Evolutionary conservation across 2,113 vertebrate species (phyloP), one percentile per base, ranked within the genome.

Genomic region (Bufo bufo): DNA sequence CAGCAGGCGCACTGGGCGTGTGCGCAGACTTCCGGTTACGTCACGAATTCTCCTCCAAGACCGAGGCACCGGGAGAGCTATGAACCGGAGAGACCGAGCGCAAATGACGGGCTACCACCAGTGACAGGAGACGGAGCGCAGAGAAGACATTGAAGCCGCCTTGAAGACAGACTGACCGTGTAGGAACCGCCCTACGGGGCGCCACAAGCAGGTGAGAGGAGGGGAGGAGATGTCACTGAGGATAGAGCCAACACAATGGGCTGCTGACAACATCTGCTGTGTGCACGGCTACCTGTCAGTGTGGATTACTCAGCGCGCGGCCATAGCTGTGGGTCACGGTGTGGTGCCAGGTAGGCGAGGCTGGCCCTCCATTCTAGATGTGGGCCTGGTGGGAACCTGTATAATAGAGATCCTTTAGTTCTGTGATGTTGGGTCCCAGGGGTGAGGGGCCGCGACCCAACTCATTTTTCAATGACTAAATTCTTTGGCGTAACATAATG

Each of bases 21-120:
- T 86, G 56, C 74, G 20, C 75, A 13, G 75, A 86, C 75, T 78
- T 86, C 85, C 85, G 74, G 75, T 86, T 86, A 78, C 85, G 85
- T 79, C 85, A 86, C 85, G 75, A 86, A 86, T 86, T 86, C 75
- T 78, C 85, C 45, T 86, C 75, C 50, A 86, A 77, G 85, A 86
- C 58, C 58, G 85, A 78, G 61, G 9, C 85, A 65, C 75, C 74
- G 85, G 85, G 58, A 65, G 58, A 20, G 74, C 56, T 20, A 86
- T 86, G 85, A 86, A 54, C 85, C 56, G 74, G 56, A 79, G 59
- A 63, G 59, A 86, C 47, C 14, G 59, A 8, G 75, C 75, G 85
- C 56, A 59, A 45, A 58, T 59, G 54, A 59, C 19, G 72, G 56
- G 84, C 20, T 43, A 19, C 10, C 4, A 10, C 43, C 33, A 77